Percentiles rank a stretch among this genome's conserved stretches.
Evolutionary conservation across 2,888 invertebrate species (phyloP).

Genomic region (Lasioglossum malachurum): DNA sequence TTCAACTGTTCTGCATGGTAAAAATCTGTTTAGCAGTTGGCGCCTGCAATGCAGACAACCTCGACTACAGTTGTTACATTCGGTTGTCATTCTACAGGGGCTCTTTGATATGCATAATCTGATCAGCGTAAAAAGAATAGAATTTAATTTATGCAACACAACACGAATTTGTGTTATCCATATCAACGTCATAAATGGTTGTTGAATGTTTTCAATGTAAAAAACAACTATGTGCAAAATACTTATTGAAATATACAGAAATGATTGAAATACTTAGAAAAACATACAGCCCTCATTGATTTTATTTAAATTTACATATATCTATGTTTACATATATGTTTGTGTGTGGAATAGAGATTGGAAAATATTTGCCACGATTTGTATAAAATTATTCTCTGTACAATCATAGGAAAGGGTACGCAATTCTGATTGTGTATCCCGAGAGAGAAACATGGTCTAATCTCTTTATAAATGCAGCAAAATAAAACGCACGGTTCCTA

Average conservation of each 20-base stretch:
- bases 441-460: not conserved
- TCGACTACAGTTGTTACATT: not conserved
- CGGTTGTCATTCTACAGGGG: slow-evolving; percentile 13
- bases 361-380: slow-evolving; percentile 18
- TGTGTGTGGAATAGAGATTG: not conserved
- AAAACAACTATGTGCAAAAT: not conserved
- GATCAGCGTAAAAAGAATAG: not conserved
- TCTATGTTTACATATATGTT: not conserved
- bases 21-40: not conserved
- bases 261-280: not conserved
- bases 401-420: slow-evolving; percentile 9
- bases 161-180: not conserved
- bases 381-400: slow-evolving; percentile 10
- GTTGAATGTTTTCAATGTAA: not conserved
- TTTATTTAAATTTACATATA: not conserved
- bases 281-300: not conserved
- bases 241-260: not conserved
- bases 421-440: not conserved
- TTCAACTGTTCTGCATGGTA: not conserved
- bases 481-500: slow-evolving; percentile 6
- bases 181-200: not conserved
- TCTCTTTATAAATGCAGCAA: slow-evolving; percentile 24
- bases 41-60: not conserved
- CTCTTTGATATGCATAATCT: not conserved
- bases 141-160: not conserved